Conservation (phyloP, 2,888 invertebrate genomes). For the Trachelus tabidus region DNA sequence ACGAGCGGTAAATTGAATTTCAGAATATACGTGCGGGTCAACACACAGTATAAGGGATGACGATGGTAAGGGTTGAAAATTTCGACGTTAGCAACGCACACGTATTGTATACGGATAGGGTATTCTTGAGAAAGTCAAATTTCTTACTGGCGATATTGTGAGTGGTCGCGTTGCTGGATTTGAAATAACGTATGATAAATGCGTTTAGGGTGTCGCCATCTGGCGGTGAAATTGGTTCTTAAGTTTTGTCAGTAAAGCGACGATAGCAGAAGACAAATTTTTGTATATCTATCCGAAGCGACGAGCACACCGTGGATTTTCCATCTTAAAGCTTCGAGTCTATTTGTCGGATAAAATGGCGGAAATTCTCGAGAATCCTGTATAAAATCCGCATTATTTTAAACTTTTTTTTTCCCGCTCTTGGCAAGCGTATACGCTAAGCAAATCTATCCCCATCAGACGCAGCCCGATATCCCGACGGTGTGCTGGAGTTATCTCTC, state of each 20-base stretch:
- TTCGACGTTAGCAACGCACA: background rate
- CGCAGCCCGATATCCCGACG: conserved; percentile 32
- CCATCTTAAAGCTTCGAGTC: conserved; percentile 16
- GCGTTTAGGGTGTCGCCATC: background rate
- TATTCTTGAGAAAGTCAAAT: background rate
- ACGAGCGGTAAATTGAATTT: conserved; percentile 40
- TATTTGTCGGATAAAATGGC: conserved; percentile 41
- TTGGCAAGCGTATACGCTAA: conserved; percentile 24
- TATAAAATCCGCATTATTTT: conserved; percentile 46
- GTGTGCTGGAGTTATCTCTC: background rate
- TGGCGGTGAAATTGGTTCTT: background rate
- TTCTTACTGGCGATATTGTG: background rate
- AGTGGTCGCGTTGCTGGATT: background rate
- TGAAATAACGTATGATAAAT: background rate
- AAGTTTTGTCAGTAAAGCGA: background rate
- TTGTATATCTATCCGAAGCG: background rate
- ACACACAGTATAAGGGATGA: background rate
- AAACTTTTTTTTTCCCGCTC: conserved; percentile 32
- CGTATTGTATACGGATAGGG: background rate
- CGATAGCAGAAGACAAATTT: background rate
- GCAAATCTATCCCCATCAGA: conserved; percentile 46
- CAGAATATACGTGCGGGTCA: background rate
- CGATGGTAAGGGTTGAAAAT: background rate
- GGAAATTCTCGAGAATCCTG: conserved; percentile 25
- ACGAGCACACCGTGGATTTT: background rate